Percentiles rank a stretch among this genome's conserved stretches.
Conservation (phyloP, 2,113 vertebrate genomes). For the Trochalopteron elliotii region DNA sequence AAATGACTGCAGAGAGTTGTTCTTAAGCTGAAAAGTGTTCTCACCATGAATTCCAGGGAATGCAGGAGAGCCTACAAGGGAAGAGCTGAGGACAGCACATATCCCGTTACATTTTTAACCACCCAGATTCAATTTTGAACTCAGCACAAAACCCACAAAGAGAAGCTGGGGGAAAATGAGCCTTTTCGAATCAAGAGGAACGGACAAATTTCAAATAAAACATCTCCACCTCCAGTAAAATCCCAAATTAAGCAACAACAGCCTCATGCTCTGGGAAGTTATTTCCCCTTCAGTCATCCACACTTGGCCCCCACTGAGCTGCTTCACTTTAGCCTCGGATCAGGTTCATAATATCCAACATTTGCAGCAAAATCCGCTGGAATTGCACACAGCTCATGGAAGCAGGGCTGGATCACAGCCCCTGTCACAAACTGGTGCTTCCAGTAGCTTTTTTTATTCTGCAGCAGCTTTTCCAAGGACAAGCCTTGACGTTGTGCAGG, state of each 20-base stretch:
- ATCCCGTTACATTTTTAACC: background rate
- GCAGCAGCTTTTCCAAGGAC: background rate
- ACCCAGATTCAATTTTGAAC: background rate
- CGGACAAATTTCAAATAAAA: background rate
- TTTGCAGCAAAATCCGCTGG: background rate
- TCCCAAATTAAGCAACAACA: slow-evolving; percentile 23
- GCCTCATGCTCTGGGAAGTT: background rate
- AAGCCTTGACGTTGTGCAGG: background rate
- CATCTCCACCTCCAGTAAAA: background rate
- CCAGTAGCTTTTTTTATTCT: background rate
- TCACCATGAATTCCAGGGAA: background rate
- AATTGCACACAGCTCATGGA: background rate
- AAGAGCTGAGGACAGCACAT: background rate
- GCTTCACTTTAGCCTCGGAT: background rate
- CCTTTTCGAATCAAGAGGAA: background rate
- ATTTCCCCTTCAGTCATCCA: background rate
- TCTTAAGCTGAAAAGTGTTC: background rate
- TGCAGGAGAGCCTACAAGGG: background rate
- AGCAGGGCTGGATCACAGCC: background rate
- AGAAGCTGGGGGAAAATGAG: background rate
- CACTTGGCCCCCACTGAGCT: background rate
- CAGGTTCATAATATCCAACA: background rate
- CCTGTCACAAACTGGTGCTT: background rate
- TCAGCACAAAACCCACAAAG: background rate
- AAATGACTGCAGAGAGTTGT: background rate